phyloP scores from a whole-genome alignment of 2,888 invertebrate genomes.

The Acanthococcus lagerstroemiae region DNA sequence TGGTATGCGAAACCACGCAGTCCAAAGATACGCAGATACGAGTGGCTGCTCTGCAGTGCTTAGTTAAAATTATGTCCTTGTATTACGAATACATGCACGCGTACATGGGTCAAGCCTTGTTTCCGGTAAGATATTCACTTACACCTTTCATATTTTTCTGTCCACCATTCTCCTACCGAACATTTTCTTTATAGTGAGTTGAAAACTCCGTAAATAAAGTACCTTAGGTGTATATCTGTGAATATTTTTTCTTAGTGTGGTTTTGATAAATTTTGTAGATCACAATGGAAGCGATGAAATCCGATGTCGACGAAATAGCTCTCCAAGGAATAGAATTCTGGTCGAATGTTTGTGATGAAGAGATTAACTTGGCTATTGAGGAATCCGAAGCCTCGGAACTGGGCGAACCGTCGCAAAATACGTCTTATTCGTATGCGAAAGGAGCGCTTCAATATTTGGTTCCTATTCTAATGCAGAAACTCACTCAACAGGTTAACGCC shows the following conservation, averaged over 20 bases:
- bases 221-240: too few species aligned
- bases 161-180: neutral
- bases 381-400: constrained; percentile 86
- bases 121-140: constrained; percentile 58
- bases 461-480: constrained; percentile 85
- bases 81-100: constrained; percentile 99
- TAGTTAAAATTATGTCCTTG: constrained; percentile 93
- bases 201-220: too few species aligned
- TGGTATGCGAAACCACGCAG: constrained; percentile 97
- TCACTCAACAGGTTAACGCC: constrained; percentile 78
- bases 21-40: constrained; percentile 80
- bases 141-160: neutral
- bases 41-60: constrained; percentile 94
- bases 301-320: constrained; percentile 87
- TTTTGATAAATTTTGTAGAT: too few species aligned
- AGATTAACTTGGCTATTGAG: constrained; percentile 89
- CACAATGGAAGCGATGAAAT: constrained; percentile 96
- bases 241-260: too few species aligned
- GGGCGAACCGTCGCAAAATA: constrained; percentile 74
- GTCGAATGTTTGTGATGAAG: constrained; percentile 98
- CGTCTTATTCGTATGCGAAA: constrained; percentile 74
- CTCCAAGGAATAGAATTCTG: constrained; percentile 99
- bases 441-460: constrained; percentile 91
- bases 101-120: constrained; percentile 95
- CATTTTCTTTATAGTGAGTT: too few species aligned